Base-by-base conservation (phyloP, 1,140 invertebrate species). In the Drosophila kepulauana region DNA sequence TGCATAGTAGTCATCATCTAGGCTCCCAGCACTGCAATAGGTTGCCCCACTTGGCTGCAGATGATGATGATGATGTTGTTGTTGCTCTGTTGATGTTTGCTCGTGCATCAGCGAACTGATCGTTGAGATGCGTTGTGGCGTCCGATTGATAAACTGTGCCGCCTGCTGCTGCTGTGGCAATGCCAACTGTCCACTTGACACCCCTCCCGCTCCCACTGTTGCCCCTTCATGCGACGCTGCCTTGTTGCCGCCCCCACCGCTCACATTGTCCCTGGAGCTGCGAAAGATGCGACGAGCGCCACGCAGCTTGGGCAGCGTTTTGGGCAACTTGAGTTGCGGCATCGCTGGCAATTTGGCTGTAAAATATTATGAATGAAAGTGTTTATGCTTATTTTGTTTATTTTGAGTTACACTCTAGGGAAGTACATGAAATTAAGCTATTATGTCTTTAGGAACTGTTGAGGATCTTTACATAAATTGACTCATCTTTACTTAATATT, bases 1-100 rank as follows among this genome's bases (percentile, higher is more conserved):
- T 0, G 85, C 85, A 73, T 89, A 88, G 58, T 78, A 90, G n/a
- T 91, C 91, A 8, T 92, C 91, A 5, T 92, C 87, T 5, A 92
- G 71, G 43, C 91, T 92, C 11, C 76, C 81, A 0, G 91, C 91
- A 54, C 91, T 92, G 38, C 91, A 57, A 15, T 92, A 92, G 0
- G 71, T 91, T 8, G 38, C 38, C 3, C 45, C 48, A 41, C 46
- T 63, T 16, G 75, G 63, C 38, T 79, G 52, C 46, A 48, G 10
- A 11, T 61, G 49, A 6, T 43, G 41, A 20, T 8, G 28, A 30
- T 43, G 63, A 16, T 38, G 35, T 38, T 38, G 35, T 8, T 38
- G 35, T 10, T 38, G 35, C 35, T 10, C n/a, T 30, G 33, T 7
- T 46, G 51, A 16, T 28, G 8, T 54, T 1, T 70, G 70, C 35